Conservation (phyloP, 2,888 invertebrate genomes). For the Thereva unica region DNA sequence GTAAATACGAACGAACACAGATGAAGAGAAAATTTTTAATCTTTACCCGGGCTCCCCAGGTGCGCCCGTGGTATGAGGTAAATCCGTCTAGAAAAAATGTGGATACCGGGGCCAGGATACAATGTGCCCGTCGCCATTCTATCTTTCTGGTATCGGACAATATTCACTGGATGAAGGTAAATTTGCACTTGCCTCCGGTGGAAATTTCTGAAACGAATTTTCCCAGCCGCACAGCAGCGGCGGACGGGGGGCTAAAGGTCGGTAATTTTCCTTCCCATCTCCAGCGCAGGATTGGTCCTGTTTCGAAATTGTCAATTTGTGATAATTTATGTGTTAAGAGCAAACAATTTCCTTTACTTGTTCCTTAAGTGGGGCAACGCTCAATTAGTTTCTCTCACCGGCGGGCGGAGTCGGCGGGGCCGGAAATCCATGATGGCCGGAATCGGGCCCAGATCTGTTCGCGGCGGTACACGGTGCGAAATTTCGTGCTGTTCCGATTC, state of each 20-base stretch:
- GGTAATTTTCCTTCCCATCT: too few relatives aligned
- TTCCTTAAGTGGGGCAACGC: too few relatives aligned
- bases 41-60: slow-evolving; percentile 9
- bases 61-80: not conserved
- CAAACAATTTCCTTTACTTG: too few relatives aligned
- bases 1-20: slow-evolving; percentile 25
- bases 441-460: slow-evolving; percentile 12
- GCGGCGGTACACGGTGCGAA: slow-evolving; percentile 7
- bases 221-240: too few relatives aligned
- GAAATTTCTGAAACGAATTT: not conserved
- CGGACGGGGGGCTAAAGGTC: not conserved
- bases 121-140: not conserved
- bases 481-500: slow-evolving; percentile 24
- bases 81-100: not conserved
- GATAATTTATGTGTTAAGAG: too few relatives aligned
- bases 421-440: slow-evolving; percentile 6
- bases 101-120: slow-evolving; percentile 1
- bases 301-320: too few relatives aligned
- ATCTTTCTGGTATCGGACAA: slow-evolving; percentile 15
- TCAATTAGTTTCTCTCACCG: too few relatives aligned
- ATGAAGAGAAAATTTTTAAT: slow-evolving; percentile 32
- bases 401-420: too few relatives aligned
- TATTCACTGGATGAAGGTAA: slow-evolving; percentile 18
- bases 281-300: too few relatives aligned
- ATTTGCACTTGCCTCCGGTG: slow-evolving; percentile 25